Percentiles rank a stretch among this genome's conserved stretches.
These are phyloP conservation scores for Choreutis nemorana DNA, from an alignment of 2,888 invertebrate species.

Conservation along the genomic window DNA sequence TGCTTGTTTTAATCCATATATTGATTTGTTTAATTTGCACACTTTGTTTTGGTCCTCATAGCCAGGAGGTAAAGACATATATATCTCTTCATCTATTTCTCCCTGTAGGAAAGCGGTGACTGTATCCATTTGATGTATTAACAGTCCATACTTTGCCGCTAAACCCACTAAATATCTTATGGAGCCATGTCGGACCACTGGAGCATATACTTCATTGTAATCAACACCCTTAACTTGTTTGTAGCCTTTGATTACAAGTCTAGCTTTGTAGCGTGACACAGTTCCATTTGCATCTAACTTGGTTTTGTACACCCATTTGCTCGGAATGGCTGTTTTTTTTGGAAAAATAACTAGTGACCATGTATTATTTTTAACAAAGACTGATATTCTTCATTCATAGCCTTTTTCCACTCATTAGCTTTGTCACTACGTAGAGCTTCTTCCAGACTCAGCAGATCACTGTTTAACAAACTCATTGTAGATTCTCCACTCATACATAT, in stretches of 20 bases:
- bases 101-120: constrained; percentile 15
- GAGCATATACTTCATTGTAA: constrained; percentile 12
- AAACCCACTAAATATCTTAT: constrained; percentile 12
- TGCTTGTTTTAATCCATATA: constrained; percentile 15
- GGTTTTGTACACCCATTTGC: constrained; percentile 14
- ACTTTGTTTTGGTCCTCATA: constrained; percentile 9
- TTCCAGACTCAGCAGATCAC: too few species aligned
- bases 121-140: constrained; percentile 15
- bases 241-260: constrained; percentile 13
- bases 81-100: constrained; percentile 15
- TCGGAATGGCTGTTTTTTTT: constrained; percentile 10
- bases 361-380: constrained; percentile 11
- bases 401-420: too few species aligned
- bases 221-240: constrained; percentile 13
- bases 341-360: constrained; percentile 10
- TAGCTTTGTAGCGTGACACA: constrained; percentile 11
- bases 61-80: constrained; percentile 13
- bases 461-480: too few species aligned
- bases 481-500: too few species aligned
- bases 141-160: constrained; percentile 11
- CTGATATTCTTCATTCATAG: too few species aligned
- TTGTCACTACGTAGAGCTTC: too few species aligned
- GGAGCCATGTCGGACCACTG: constrained; percentile 14
- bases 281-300: constrained; percentile 10
- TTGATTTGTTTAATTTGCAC: constrained; percentile 13